Percentiles rank a stretch among this genome's conserved stretches.
phyloP scores from a whole-genome alignment of 2,888 invertebrate genomes.

The Neoscelio sp. region DNA sequence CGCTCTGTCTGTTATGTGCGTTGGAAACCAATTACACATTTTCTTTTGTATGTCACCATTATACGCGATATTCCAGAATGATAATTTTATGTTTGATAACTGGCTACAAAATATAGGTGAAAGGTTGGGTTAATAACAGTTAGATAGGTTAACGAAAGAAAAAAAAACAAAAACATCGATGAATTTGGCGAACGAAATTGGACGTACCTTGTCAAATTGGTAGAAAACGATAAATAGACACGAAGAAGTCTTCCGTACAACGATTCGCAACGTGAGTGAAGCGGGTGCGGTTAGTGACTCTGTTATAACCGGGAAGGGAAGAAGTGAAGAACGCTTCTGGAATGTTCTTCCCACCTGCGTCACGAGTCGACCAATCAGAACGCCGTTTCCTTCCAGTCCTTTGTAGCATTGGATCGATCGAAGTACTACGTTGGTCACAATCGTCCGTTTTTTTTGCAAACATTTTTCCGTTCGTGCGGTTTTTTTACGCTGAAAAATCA shows the following conservation, averaged over 20 bases:
- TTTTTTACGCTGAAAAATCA: neutral
- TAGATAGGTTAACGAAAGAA: too few species aligned
- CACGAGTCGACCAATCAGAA: conserved; percentile 28
- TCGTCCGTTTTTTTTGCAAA: too few species aligned
- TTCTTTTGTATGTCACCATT: conserved; percentile 6
- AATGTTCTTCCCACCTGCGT: conserved; percentile 74
- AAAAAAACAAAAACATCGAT: too few species aligned
- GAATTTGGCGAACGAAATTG: too few species aligned
- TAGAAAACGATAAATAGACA: too few species aligned
- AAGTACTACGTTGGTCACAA: conserved; percentile 17
- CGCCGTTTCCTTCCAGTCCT: conserved; percentile 38
- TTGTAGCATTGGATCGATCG: conserved; percentile 60
- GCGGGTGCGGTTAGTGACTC: conserved; percentile 68
- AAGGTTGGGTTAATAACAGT: too few species aligned
- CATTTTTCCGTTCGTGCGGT: too few species aligned
- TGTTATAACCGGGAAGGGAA: conserved; percentile 78
- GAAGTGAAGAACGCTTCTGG: conserved; percentile 76
- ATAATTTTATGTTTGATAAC: conserved; percentile 12
- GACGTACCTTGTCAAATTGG: too few species aligned
- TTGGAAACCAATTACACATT: conserved; percentile 36
- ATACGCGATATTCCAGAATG: neutral
- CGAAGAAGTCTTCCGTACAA: conserved; percentile 78
- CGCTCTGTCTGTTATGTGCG: conserved; percentile 15
- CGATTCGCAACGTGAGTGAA: conserved; percentile 83
- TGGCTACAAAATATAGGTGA: too few species aligned